Evolutionary conservation across 2,888 invertebrate species (phyloP).

Genomic region (Psylliodes chrysocephalus): DNA sequence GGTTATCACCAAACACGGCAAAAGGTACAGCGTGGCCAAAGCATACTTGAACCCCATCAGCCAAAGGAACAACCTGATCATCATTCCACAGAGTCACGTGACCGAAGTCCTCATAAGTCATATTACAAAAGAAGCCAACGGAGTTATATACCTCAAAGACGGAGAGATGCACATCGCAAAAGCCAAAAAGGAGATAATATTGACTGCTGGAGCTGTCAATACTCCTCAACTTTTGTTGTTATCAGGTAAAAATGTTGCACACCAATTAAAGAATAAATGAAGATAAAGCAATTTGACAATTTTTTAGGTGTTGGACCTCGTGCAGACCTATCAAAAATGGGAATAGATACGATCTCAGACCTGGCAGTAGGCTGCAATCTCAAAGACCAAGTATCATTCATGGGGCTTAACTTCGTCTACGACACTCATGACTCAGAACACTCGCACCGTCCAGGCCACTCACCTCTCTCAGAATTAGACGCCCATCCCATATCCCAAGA

Average conservation of each 20-base stretch:
- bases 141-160: constrained; percentile 70
- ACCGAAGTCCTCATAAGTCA: constrained; percentile 70
- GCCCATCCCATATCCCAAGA: background rate
- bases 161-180: constrained; percentile 67
- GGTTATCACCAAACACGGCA: constrained; percentile 73
- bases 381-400: constrained; percentile 76
- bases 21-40: constrained; percentile 73
- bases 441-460: background rate
- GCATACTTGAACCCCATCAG: constrained; percentile 72
- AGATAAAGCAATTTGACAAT: no score
- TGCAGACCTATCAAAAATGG: constrained; percentile 68
- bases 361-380: constrained; percentile 75
- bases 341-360: constrained; percentile 69
- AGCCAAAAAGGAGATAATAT: constrained; percentile 77
- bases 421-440: constrained; percentile 33
- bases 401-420: constrained; percentile 69
- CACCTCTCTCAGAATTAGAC: background rate
- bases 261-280: no score
- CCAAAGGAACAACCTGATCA: constrained; percentile 71
- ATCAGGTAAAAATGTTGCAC: constrained; percentile 66
- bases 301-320: constrained; percentile 71
- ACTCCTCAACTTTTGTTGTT: constrained; percentile 83
- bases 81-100: constrained; percentile 71
- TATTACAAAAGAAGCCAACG: constrained; percentile 70
- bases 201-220: constrained; percentile 81